phyloP scores from a whole-genome alignment of 1,140 invertebrate genomes.

The Aethina tumida region DNA sequence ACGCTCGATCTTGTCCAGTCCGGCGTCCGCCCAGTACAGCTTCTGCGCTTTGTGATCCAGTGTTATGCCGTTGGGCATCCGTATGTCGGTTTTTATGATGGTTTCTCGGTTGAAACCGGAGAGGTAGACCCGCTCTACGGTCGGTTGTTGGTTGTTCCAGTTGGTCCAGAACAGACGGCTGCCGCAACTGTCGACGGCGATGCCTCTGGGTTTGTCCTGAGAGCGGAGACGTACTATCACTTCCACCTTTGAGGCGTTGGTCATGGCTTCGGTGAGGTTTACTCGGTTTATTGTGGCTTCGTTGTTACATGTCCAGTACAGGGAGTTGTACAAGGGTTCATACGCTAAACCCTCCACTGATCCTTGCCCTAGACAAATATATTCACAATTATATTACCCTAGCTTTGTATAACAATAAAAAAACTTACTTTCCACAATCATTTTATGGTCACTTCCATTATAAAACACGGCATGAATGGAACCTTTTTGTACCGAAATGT shows the following conservation, averaged over 20 bases:
- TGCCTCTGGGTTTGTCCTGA: constrained; percentile 72
- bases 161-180: constrained; percentile 72
- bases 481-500: constrained; percentile 74
- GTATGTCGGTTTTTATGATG: constrained; percentile 66
- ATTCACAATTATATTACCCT: background rate
- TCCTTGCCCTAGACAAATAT: constrained; percentile 47
- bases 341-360: constrained; percentile 77
- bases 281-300: constrained; percentile 63
- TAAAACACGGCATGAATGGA: constrained; percentile 77
- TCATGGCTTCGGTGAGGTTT: constrained; percentile 36
- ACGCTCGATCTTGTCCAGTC: constrained; percentile 64
- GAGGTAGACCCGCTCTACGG: constrained; percentile 61
- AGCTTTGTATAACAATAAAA: background rate
- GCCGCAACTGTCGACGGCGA: constrained; percentile 69
- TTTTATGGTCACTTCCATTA: constrained; percentile 61
- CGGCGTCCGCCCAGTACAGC: constrained; percentile 73
- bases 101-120: constrained; percentile 51
- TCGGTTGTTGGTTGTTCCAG: constrained; percentile 64
- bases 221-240: constrained; percentile 55
- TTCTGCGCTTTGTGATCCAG: constrained; percentile 62
- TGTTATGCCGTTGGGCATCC: constrained; percentile 74
- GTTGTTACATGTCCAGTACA: constrained; percentile 83
- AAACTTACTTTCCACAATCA: constrained; percentile 56
- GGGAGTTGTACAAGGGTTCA: constrained; percentile 49
- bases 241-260: constrained; percentile 39